Evolutionary conservation across 1,140 invertebrate species (phyloP).

Genomic region (Philopotamus ludificatus): DNA sequence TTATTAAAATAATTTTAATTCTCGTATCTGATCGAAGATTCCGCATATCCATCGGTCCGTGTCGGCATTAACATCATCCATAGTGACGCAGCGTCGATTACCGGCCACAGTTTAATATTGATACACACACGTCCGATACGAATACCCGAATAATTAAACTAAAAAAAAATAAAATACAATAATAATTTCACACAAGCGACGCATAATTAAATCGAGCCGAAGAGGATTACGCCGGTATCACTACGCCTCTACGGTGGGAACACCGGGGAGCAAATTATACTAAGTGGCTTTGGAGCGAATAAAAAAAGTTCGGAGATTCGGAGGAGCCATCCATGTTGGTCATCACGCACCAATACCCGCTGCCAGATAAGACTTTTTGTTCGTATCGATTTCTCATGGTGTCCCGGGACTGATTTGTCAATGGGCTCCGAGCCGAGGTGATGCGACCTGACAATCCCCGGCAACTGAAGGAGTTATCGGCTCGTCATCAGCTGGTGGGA

Average conservation of each 20-base stretch:
- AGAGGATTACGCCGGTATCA: neutral
- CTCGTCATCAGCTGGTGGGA: slow-evolving; percentile 9
- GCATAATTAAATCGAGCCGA: neutral
- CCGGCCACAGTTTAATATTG: slow-evolving; percentile 21
- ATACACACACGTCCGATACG: neutral
- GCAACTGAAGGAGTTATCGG: slow-evolving; percentile 32
- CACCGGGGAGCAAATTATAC: neutral
- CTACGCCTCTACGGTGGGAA: neutral
- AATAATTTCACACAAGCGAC: neutral
- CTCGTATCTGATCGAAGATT: slow-evolving; percentile 16
- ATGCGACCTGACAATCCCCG: slow-evolving; percentile 29
- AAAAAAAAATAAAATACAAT: slow-evolving; percentile 12
- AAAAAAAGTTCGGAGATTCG: neutral
- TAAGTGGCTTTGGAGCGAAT: neutral
- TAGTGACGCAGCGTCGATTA: slow-evolving; percentile 34
- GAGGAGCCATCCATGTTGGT: slow-evolving; percentile 11
- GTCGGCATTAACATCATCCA: slow-evolving; percentile 14
- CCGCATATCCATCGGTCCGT: slow-evolving; percentile 11
- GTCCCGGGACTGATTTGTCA: slow-evolving; percentile 20
- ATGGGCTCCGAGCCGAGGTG: slow-evolving; percentile 14
- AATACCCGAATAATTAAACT: slow-evolving; percentile 6
- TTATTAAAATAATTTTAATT: too few species aligned
- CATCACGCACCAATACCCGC: slow-evolving; percentile 32
- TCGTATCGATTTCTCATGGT: slow-evolving; percentile 35
- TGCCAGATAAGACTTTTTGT: slow-evolving; percentile 30